Percentiles rank a stretch among this genome's conserved stretches.
Evolutionary conservation across 2,888 invertebrate species (phyloP).

Genomic region (Acanthosepion esculentum): DNA sequence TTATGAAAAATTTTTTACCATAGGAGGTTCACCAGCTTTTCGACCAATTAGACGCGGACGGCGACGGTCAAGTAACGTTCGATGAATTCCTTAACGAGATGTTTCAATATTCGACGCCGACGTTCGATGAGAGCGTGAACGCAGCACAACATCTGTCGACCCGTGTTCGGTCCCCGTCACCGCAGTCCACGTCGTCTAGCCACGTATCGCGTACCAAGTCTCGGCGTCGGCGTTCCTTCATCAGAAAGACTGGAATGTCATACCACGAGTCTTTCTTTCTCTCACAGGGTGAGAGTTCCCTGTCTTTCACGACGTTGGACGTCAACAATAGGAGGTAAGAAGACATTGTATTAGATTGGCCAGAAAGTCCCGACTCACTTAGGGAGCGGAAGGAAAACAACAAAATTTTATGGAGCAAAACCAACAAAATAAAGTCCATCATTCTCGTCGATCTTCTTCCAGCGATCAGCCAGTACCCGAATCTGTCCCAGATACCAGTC

Average conservation of each 20-base stretch:
- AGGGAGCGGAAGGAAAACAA: too few species aligned
- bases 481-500: too few species aligned
- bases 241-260: constrained; percentile 50
- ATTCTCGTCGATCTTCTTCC: too few species aligned
- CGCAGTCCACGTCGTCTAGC: constrained; percentile 47
- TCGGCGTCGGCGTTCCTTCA: constrained; percentile 11
- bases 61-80: constrained; percentile 81
- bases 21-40: constrained; percentile 80
- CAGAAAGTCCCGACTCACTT: too few species aligned
- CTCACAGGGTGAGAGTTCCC: not conserved
- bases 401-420: too few species aligned
- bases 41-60: constrained; percentile 80
- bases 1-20: too few species aligned
- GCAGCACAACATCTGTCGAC: constrained; percentile 43
- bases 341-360: not conserved
- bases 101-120: constrained; percentile 76
- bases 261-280: not conserved
- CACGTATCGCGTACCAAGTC: constrained; percentile 44
- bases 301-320: constrained; percentile 40
- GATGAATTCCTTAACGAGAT: constrained; percentile 80
- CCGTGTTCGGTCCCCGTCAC: constrained; percentile 49
- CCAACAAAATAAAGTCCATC: too few species aligned
- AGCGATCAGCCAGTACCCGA: too few species aligned
- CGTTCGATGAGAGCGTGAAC: not conserved
- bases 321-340: constrained; percentile 38